Conservation (phyloP, 2,888 invertebrate genomes). For the Amitus sp. region DNA sequence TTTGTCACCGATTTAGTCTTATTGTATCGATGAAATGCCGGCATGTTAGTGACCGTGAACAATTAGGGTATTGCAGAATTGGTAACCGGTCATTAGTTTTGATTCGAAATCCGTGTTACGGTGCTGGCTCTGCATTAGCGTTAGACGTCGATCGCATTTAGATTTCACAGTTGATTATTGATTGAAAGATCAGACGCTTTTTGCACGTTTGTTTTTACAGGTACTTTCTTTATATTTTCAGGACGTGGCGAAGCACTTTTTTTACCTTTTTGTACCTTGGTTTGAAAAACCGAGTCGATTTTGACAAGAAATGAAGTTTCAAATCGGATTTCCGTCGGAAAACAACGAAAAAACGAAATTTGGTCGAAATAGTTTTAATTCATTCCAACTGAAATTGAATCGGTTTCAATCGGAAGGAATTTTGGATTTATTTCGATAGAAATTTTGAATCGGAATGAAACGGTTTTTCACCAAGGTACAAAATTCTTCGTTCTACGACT, state of each 20-base stretch:
- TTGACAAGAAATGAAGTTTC: too few species aligned
- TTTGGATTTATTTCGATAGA: too few species aligned
- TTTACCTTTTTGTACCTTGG: too few species aligned
- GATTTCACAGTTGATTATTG: neutral
- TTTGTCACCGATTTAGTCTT: conserved; percentile 32
- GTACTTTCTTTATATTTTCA: neutral
- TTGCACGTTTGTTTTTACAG: conserved; percentile 33
- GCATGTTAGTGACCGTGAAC: conserved; percentile 42
- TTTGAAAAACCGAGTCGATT: too few species aligned
- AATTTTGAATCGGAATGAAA: too few species aligned
- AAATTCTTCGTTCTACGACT: too few species aligned
- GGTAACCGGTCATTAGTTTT: conserved; percentile 35
- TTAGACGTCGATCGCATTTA: conserved; percentile 28
- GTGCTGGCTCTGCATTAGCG: conserved; percentile 41
- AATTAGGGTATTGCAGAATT: conserved; percentile 29
- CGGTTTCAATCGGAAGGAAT: too few species aligned
- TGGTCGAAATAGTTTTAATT: too few species aligned
- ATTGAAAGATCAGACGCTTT: conserved; percentile 20
- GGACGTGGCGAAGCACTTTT: conserved; percentile 12
- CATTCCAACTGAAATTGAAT: too few species aligned
- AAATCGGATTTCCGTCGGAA: too few species aligned
- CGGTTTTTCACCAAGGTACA: too few species aligned
- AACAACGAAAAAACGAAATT: too few species aligned
- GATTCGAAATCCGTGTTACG: conserved; percentile 35
- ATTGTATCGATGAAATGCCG: conserved; percentile 39